phyloP scores from a whole-genome alignment of 1,140 invertebrate genomes.

The Hyles vespertilio region DNA sequence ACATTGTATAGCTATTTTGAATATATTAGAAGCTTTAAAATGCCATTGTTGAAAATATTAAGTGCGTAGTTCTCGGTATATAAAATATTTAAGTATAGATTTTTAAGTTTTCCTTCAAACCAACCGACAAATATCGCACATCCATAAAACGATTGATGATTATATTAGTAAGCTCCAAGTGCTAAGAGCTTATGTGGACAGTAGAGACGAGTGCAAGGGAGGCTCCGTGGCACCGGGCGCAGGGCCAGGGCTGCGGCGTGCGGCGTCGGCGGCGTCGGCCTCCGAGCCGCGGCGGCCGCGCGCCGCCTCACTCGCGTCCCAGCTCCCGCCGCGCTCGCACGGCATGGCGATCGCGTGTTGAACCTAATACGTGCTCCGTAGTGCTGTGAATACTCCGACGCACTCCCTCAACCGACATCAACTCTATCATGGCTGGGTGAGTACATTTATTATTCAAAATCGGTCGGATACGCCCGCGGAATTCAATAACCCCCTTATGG shows the following conservation, averaged over 20 bases:
- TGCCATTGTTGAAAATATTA: too few relatives aligned
- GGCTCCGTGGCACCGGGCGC: too few relatives aligned
- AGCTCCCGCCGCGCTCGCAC: conserved; percentile 36
- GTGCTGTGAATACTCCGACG: conserved; percentile 28
- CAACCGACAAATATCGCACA: too few relatives aligned
- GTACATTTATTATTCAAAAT: conserved; percentile 24
- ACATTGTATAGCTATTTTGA: too few relatives aligned
- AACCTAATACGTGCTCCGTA: conserved; percentile 21
- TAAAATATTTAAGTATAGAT: too few relatives aligned
- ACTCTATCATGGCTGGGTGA: conserved; percentile 35
- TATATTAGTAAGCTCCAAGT: too few relatives aligned
- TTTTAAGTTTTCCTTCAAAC: too few relatives aligned
- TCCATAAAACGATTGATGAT: too few relatives aligned
- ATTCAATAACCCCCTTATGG: not conserved
- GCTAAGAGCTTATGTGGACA: too few relatives aligned
- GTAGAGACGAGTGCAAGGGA: too few relatives aligned
- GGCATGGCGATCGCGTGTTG: conserved; percentile 38
- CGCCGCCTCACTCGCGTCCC: conserved; percentile 38
- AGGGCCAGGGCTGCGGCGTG: not conserved
- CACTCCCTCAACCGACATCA: conserved; percentile 17
- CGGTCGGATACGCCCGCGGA: not conserved
- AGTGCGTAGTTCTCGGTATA: too few relatives aligned
- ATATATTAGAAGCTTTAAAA: too few relatives aligned
- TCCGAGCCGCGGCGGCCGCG: not conserved
- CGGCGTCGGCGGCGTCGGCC: conserved; percentile 18